Conservation (phyloP, 2,888 invertebrate genomes). For the Uloborus plumipes region DNA sequence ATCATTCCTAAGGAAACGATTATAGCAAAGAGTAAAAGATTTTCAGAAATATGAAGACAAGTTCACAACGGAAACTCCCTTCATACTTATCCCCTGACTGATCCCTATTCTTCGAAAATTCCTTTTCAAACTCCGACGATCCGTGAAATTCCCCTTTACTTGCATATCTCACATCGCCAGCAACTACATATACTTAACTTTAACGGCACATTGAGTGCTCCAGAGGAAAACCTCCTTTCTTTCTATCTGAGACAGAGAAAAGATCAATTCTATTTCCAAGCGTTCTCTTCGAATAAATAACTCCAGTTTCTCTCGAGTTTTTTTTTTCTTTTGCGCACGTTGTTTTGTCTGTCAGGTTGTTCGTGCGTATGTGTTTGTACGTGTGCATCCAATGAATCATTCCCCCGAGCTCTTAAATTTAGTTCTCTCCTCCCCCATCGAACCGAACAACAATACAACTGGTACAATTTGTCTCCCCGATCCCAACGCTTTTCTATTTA, state of each 20-base stretch:
- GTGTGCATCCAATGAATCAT: conserved; percentile 58
- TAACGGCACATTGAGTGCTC: conserved; percentile 59
- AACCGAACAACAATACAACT: conserved; percentile 57
- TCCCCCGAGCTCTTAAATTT: conserved; percentile 59
- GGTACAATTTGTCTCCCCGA: conserved; percentile 58
- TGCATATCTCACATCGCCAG: conserved; percentile 59
- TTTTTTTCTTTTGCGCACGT: conserved; percentile 23
- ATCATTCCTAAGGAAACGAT: conserved; percentile 1
- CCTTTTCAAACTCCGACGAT: conserved; percentile 53
- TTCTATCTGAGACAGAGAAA: conserved; percentile 45
- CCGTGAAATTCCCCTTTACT: conserved; percentile 60
- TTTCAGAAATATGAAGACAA: conserved; percentile 34
- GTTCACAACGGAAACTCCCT: conserved; percentile 43
- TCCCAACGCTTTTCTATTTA: conserved; percentile 54
- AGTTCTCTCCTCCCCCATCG: conserved; percentile 45
- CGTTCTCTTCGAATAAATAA: conserved; percentile 60
- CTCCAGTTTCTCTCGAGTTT: conserved; percentile 29
- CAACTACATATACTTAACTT: conserved; percentile 54
- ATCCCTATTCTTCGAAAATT: conserved; percentile 35
- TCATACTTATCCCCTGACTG: conserved; percentile 22
- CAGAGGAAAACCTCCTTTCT: conserved; percentile 36
- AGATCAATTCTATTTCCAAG: conserved; percentile 56
- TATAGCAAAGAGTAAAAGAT: conserved; percentile 35
- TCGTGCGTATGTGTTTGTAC: conserved; percentile 34
- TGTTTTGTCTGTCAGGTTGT: conserved; percentile 37